A percentile compares a stretch with the other conserved stretches of the same genome.
Conservation (phyloP, 2,888 invertebrate genomes). For the Plagiodera versicolora region DNA sequence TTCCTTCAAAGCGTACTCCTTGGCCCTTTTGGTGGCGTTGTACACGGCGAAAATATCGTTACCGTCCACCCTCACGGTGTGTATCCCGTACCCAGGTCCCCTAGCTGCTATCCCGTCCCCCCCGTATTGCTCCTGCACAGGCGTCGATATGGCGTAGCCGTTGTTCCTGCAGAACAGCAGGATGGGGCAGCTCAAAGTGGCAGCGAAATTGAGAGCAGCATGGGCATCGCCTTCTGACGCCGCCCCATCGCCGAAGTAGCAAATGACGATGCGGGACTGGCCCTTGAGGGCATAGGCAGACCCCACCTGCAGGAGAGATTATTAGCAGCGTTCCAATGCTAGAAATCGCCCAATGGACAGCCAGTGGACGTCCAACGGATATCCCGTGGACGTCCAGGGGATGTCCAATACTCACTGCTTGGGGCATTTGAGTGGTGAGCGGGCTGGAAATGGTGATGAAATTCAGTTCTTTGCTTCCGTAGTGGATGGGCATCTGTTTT, state of each 20-base stretch:
- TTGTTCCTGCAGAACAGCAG: slow-evolving; percentile 97
- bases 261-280: slow-evolving; percentile 60
- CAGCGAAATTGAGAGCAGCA: slow-evolving; percentile 98
- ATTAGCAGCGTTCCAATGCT: too few species aligned
- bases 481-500: slow-evolving; percentile 98
- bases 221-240: slow-evolving; percentile 99
- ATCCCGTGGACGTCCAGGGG: too few species aligned
- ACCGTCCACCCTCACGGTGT: slow-evolving; percentile 90
- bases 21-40: slow-evolving; percentile 79
- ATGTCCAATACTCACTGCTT: slow-evolving; percentile 75
- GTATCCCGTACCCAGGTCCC: slow-evolving; percentile 89
- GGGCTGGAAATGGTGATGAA: slow-evolving; percentile 97
- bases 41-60: slow-evolving; percentile 96
- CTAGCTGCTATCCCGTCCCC: slow-evolving; percentile 95
- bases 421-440: slow-evolving; percentile 91
- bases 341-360: too few species aligned
- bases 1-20: slow-evolving; percentile 70
- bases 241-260: slow-evolving; percentile 95
- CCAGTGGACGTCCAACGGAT: too few species aligned
- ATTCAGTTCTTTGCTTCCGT: slow-evolving; percentile 82
- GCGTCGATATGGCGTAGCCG: slow-evolving; percentile 98
- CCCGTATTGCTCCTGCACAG: slow-evolving; percentile 87
- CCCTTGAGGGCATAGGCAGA: slow-evolving; percentile 92
- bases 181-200: slow-evolving; percentile 91
- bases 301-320: too few species aligned